Evolutionary conservation across 2,113 vertebrate genomes (phyloP).

Genomic region (Eolophus roseicapilla): DNA sequence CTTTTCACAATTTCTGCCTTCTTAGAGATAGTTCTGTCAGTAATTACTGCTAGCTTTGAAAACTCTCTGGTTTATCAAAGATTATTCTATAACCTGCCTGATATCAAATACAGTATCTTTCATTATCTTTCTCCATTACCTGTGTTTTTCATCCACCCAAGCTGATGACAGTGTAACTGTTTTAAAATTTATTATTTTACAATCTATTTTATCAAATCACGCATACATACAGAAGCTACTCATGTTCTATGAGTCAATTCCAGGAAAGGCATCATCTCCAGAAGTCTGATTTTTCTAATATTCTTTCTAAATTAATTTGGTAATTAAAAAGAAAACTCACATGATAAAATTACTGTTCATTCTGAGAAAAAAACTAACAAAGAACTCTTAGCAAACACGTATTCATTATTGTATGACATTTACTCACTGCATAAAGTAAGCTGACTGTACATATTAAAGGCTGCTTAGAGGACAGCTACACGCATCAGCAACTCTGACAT

Average conservation of each 20-base stretch:
- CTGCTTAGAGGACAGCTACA: neutral
- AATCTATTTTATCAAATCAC: neutral
- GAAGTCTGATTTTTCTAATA: neutral
- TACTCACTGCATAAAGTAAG: neutral
- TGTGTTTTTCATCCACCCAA: neutral
- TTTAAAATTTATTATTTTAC: neutral
- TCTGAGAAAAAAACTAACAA: neutral
- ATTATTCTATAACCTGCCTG: neutral
- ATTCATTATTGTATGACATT: neutral
- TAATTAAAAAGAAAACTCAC: neutral
- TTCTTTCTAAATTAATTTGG: neutral
- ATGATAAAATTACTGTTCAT: neutral
- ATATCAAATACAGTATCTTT: neutral
- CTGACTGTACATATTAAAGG: neutral
- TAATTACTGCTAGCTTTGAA: neutral
- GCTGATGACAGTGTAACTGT: neutral
- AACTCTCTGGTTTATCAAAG: neutral
- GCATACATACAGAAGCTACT: neutral
- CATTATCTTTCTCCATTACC: neutral
- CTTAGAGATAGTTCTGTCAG: neutral
- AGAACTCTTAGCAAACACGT: neutral
- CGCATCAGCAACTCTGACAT: neutral
- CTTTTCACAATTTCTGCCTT: neutral
- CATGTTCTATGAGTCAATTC: neutral
- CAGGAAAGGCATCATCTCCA: neutral